Base-by-base conservation (phyloP, 2,113 vertebrate species). In the Acrocephalus kingi region DNA sequence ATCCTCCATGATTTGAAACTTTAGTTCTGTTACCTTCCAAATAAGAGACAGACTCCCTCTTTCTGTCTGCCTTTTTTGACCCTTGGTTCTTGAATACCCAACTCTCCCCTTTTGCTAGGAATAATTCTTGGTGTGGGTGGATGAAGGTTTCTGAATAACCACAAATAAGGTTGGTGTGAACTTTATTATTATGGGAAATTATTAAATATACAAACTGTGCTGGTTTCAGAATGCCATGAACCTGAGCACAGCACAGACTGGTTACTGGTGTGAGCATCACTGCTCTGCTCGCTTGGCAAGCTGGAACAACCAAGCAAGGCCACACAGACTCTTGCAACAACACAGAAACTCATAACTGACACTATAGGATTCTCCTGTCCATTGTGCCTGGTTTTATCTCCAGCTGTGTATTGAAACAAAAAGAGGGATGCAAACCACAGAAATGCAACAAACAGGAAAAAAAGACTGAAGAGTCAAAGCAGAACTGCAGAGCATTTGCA, bases 271-370 rank as follows among this genome's bases (percentile, higher is more conserved):
- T 62, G n/a, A 61, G 11, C 46, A n/a, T 84, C 80, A 45, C 43
- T 23, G 58, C 0, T 1, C 33, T 69, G 51, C 49, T 71, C 43
- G 12, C 30, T 71, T 0, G 0, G 56, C 52, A 81, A 84, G 18
- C 21, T 74, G 45, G 22, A 61, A 48, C 24, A 90, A 55, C 11
- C 15, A 37, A 68, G 31, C 6, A 84, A 56, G 27, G 45, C 68
- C 59, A 78, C 72, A 48, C 12, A 51, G 30, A 71, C 28, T 63
- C 30, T 52, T 48, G 39, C 24, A 92, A 56, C 11, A 61, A 33
- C 56, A 54, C 19, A 89, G 45, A 74, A 58, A 8, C 33, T 92
- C 27, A 11, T 27, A 41, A 80, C 3, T 56, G 49, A 56, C 35
- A 28, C 31, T 54, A 20, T 3, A 72, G 20, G 61, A 95, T 6